Evolutionary conservation across 92 coral and sea anemone species (phyloP).

Genomic region (Epizoanthus fatuus): DNA sequence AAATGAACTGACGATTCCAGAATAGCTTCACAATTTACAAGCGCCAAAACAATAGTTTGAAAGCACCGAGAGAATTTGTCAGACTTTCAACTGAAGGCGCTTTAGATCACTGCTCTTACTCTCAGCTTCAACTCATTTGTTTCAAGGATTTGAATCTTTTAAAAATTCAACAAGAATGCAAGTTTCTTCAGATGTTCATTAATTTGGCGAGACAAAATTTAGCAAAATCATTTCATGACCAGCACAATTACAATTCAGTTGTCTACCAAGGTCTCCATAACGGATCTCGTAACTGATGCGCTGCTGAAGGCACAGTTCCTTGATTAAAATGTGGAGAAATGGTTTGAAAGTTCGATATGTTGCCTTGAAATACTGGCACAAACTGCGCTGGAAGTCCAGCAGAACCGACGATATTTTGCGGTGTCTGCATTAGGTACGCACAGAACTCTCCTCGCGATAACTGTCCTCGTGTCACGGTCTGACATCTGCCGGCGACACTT

Average conservation of each 20-base stretch:
- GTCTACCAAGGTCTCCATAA: conserved; percentile 30
- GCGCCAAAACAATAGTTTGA: too few species aligned
- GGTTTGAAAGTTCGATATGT: conserved; percentile 6
- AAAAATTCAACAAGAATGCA: too few species aligned
- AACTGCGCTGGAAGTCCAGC: neutral
- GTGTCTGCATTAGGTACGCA: conserved; percentile 7
- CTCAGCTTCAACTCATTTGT: too few species aligned
- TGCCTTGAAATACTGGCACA: conserved; percentile 15
- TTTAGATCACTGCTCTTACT: too few species aligned
- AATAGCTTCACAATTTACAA: too few species aligned
- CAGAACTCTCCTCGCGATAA: neutral
- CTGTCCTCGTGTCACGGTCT: neutral
- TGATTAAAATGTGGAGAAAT: conserved; percentile 19
- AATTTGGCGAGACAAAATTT: neutral
- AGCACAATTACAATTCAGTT: neutral
- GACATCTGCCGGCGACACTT: neutral
- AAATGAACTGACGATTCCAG: too few species aligned
- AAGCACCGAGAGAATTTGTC: too few species aligned
- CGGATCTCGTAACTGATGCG: conserved; percentile 16
- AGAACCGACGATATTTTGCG: neutral
- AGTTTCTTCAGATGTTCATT: neutral
- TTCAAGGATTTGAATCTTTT: too few species aligned
- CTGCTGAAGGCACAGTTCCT: neutral
- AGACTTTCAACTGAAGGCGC: too few species aligned
- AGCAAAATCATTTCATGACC: neutral